Conservation (phyloP, 2,113 vertebrate species). For the Grammomys surdaster region DNA sequence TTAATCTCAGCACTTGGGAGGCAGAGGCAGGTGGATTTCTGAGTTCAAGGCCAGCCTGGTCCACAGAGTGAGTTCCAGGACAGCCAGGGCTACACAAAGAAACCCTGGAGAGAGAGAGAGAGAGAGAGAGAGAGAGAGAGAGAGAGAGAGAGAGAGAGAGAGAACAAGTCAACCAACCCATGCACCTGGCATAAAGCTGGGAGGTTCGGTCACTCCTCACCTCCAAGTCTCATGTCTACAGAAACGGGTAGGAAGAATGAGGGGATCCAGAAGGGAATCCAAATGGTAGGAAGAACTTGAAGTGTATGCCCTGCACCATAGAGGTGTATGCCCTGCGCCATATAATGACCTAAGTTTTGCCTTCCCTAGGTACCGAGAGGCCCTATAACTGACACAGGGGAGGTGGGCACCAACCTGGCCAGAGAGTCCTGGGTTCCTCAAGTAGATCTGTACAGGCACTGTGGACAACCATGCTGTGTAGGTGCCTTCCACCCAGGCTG, state of each 20-base stretch:
- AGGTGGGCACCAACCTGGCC: constrained; percentile 87
- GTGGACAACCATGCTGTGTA: constrained; percentile 92
- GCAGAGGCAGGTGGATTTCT: too few species aligned
- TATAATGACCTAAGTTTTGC: not conserved
- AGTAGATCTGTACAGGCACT: constrained; percentile 92
- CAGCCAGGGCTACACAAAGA: too few species aligned
- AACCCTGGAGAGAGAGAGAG: too few species aligned
- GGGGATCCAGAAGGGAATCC: not conserved
- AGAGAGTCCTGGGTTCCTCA: constrained; percentile 90
- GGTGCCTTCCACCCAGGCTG: constrained; percentile 89
- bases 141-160: not conserved
- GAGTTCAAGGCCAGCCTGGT: too few species aligned
- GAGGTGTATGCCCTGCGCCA: not conserved
- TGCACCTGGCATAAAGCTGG: not conserved
- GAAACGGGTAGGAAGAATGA: not conserved
- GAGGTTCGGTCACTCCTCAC: not conserved
- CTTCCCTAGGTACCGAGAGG: not conserved
- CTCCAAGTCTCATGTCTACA: not conserved
- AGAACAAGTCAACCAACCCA: not conserved
- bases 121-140: too few species aligned
- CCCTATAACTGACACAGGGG: not conserved
- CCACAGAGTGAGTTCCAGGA: too few species aligned
- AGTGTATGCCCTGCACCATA: not conserved
- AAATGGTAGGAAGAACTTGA: not conserved
- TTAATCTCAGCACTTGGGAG: too few species aligned